Percentiles rank a stretch among this genome's conserved stretches.
Conservation (phyloP, 2,113 vertebrate species). For the Orcinus orca region DNA sequence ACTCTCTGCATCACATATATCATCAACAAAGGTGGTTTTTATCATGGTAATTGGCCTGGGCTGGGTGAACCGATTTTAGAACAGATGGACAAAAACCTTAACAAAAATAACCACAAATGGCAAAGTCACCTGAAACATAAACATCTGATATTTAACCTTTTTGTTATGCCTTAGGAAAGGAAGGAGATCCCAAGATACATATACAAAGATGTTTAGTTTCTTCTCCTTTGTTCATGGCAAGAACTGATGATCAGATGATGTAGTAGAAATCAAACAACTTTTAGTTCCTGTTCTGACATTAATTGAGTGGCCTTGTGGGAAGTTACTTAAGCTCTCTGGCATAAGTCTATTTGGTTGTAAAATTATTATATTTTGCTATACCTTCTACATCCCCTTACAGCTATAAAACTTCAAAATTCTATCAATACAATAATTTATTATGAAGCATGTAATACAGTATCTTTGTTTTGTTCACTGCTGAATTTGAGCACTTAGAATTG, state of each 20-base stretch:
- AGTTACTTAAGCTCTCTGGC: background rate
- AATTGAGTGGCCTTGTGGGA: background rate
- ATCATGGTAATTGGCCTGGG: background rate
- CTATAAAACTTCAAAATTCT: background rate
- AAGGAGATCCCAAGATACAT: background rate
- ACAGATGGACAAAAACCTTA: constrained; percentile 5
- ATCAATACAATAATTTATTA: background rate
- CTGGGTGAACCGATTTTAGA: background rate
- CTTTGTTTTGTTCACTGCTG: background rate
- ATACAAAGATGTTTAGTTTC: background rate
- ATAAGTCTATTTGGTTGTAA: background rate
- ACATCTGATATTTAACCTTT: background rate
- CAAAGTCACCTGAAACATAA: background rate
- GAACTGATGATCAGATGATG: background rate
- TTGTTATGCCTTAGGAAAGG: background rate
- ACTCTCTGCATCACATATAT: background rate
- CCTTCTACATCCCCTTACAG: background rate
- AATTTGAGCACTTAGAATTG: background rate
- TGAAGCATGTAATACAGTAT: background rate
- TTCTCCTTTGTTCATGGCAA: background rate
- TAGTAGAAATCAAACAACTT: background rate
- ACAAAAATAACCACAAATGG: background rate
- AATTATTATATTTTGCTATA: background rate
- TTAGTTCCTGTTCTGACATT: background rate
- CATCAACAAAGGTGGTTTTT: background rate